Evolutionary conservation across 2,888 invertebrate genomes (phyloP).

Genomic region (Galeruca laticollis): DNA sequence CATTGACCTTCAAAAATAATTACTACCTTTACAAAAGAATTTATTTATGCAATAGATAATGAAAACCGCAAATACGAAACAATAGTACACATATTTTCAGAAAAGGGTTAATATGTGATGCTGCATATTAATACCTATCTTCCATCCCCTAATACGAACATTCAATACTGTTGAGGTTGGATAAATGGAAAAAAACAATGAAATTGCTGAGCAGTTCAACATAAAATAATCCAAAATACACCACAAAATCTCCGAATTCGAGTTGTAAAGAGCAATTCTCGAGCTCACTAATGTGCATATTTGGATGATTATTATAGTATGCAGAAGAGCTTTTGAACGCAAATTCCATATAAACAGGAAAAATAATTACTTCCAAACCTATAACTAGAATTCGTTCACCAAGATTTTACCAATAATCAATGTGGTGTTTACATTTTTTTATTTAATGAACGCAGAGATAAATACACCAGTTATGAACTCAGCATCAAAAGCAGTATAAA

Average conservation of each 20-base stretch:
- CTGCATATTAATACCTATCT: slow-evolving; percentile 19
- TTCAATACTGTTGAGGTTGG: slow-evolving; percentile 34
- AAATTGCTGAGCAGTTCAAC: slow-evolving; percentile 32
- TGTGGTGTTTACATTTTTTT: too few species aligned
- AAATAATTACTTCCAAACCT: neutral
- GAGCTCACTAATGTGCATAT: slow-evolving; percentile 5
- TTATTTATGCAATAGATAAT: neutral
- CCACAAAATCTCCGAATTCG: slow-evolving; percentile 20
- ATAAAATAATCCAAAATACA: slow-evolving; percentile 10
- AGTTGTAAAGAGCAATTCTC: neutral
- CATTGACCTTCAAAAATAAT: too few species aligned
- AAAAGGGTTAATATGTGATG: slow-evolving; percentile 5
- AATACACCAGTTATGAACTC: too few species aligned
- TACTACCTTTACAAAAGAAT: neutral
- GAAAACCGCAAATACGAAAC: neutral
- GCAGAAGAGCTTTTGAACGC: neutral
- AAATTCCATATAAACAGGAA: neutral
- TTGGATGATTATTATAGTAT: slow-evolving; percentile 9
- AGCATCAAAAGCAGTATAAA: too few species aligned
- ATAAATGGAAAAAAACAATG: slow-evolving; percentile 38
- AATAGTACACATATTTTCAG: slow-evolving; percentile 4
- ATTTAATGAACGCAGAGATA: too few species aligned
- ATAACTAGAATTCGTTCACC: too few species aligned
- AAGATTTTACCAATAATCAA: too few species aligned
- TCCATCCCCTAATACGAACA: slow-evolving; percentile 25